Evolutionary conservation across 1,140 invertebrate species (phyloP), one percentile per base, ranked within the genome.

Genomic region (Philotrypesis tridentata): DNA sequence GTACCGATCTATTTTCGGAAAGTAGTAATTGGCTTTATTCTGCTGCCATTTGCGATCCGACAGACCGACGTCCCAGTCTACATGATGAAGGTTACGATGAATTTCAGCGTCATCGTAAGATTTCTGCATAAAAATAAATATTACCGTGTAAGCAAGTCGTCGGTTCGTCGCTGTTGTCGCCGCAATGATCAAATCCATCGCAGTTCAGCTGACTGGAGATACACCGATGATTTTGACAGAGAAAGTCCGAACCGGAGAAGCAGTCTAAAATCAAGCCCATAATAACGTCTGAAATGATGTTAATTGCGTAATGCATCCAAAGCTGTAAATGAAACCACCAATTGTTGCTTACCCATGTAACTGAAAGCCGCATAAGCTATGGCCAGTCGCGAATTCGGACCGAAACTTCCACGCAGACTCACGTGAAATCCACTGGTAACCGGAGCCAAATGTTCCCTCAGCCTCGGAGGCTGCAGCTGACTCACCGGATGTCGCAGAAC

Each of bases 181-280:
- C 96, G 87, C 96, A 97, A 85, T 97, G 95, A 90, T 97, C 95
- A 82, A 96, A 95, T 21, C 95, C 95, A 87, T 97, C 96, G 89
- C 96, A 97, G 80, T 94, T 94, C n/a, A 97, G 89, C 37, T 94
- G 93, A 55, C 92, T 93, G 1, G 95, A 94, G 83, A 97, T 96
- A 88, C 96, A 97, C 82, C 96, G 93, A 84, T 95, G 93, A 89
- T 97, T 97, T 23, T 94, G 93, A 85, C 96, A 97, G 2, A 95
- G 89, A 85, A 95, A 95, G 87, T 95, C 95, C 48, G 94, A 93
- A 7, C 94, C 93, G 25, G 94, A 92, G 84, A 94, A 95, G 88
- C 95, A 95, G 88, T 95, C 94, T 95, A 83, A 9, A 88, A 86
- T 55, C 48, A 55, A 55, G 21, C 21, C 48, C 48, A 55, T 55